Evolutionary conservation across 2,888 invertebrate species (phyloP).

Genomic region (Trypoxylon attenuatum): DNA sequence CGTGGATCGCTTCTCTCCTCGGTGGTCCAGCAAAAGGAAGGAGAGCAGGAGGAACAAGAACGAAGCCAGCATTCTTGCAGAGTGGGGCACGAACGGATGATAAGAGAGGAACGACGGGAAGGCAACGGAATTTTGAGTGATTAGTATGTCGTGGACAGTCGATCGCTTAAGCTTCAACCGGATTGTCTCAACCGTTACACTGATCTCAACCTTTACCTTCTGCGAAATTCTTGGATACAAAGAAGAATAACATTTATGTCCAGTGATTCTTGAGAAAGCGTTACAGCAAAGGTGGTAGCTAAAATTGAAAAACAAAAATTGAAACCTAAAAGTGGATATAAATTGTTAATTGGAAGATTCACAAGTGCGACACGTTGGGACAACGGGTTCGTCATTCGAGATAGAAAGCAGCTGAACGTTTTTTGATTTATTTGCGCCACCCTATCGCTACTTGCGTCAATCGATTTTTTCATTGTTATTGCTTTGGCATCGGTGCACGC

Average conservation of each 20-base stretch:
- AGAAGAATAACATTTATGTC: too few species aligned
- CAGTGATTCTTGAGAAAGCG: too few species aligned
- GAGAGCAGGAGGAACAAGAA: background rate
- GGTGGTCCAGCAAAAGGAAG: conserved; percentile 9
- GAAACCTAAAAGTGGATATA: too few species aligned
- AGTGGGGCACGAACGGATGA: conserved; percentile 41
- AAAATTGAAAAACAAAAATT: too few species aligned
- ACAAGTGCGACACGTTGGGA: background rate
- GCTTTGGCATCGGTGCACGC: conserved; percentile 17
- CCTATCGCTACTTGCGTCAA: conserved; percentile 61
- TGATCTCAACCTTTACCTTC: too few species aligned
- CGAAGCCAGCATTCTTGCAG: background rate
- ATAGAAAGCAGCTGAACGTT: too few species aligned
- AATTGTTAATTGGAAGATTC: too few species aligned
- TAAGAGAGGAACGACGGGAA: conserved; percentile 23
- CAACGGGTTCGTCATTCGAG: too few species aligned
- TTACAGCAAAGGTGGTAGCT: too few species aligned
- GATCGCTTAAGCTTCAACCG: conserved; percentile 29
- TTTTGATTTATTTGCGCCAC: too few species aligned
- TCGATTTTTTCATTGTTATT: conserved; percentile 60
- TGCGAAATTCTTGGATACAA: too few species aligned
- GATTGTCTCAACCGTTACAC: too few species aligned
- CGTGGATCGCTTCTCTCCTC: background rate
- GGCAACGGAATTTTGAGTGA: conserved; percentile 44
- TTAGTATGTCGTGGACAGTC: conserved; percentile 38